phyloP scores from a whole-genome alignment of 37 sponge, comb jelly and placozoan species.

The Corticium candelabrum region DNA sequence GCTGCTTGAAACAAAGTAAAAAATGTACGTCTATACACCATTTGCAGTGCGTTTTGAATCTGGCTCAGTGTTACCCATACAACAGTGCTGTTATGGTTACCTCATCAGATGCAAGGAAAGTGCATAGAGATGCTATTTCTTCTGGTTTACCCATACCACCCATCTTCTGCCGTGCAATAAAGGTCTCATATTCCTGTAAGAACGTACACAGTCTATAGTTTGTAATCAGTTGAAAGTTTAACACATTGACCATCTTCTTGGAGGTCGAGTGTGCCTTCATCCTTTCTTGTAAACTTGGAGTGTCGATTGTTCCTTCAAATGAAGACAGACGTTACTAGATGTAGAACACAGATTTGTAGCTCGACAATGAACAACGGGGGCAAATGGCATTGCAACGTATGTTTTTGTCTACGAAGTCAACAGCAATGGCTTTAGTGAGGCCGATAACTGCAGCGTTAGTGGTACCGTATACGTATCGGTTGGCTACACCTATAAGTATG shows the following conservation, averaged over 20 bases:
- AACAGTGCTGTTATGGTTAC: constrained; percentile 17
- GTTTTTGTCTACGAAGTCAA: constrained; percentile 47
- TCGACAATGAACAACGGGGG: too few species aligned
- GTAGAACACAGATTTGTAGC: too few species aligned
- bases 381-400: constrained; percentile 72
- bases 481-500: constrained; percentile 33
- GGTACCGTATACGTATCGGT: constrained; percentile 59
- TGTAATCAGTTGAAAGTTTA: not conserved
- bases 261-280: constrained; percentile 30
- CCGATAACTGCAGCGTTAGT: constrained; percentile 74
- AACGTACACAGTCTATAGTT: not conserved
- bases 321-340: too few species aligned
- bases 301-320: constrained; percentile 53
- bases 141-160: constrained; percentile 68
- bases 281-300: constrained; percentile 54
- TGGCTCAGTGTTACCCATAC: not conserved
- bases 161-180: constrained; percentile 63
- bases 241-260: constrained; percentile 21
- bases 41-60: too few species aligned
- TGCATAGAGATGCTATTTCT: constrained; percentile 54
- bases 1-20: constrained; percentile 40
- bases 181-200: constrained; percentile 24
- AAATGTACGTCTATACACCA: too few species aligned
- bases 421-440: constrained; percentile 63
- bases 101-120: constrained; percentile 75